Conservation (phyloP, 2,113 vertebrate species). For the Riparia riparia region DNA sequence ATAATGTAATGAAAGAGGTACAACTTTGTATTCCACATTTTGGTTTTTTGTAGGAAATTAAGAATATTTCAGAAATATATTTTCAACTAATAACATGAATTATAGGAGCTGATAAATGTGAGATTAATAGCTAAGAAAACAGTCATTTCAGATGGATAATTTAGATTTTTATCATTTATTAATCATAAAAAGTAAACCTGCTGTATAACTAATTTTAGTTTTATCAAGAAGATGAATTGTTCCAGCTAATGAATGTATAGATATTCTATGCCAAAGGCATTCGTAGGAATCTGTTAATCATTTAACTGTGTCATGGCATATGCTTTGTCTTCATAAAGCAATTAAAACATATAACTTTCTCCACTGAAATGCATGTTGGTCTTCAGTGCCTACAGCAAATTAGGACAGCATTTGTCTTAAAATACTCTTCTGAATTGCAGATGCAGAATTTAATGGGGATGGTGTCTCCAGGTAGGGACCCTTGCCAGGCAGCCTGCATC, state of each 20-base stretch:
- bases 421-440: slow-evolving; percentile 20
- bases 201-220: slow-evolving; percentile 84
- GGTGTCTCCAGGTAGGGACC: slow-evolving; percentile 46
- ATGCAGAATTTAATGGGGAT: background rate
- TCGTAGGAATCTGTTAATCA: slow-evolving; percentile 81
- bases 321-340: slow-evolving; percentile 83
- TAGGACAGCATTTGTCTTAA: slow-evolving; percentile 77
- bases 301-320: slow-evolving; percentile 84
- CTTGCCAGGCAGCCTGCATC: background rate
- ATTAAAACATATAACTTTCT: slow-evolving; percentile 80
- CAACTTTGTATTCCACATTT: slow-evolving; percentile 40
- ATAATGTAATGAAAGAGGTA: slow-evolving; percentile 20
- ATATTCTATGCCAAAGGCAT: slow-evolving; percentile 82
- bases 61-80: slow-evolving; percentile 74
- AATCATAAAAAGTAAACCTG: slow-evolving; percentile 84
- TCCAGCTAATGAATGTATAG: slow-evolving; percentile 81
- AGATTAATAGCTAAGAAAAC: slow-evolving; percentile 79
- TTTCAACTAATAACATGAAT: slow-evolving; percentile 69
- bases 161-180: slow-evolving; percentile 85
- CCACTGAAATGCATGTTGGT: slow-evolving; percentile 69
- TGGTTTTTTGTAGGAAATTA: slow-evolving; percentile 54
- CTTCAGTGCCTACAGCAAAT: slow-evolving; percentile 74
- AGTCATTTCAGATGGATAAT: slow-evolving; percentile 81
- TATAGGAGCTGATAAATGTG: slow-evolving; percentile 76
- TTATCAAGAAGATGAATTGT: slow-evolving; percentile 85